Evolutionary conservation across 1,140 invertebrate species (phyloP), one percentile per base, ranked within the genome.

Genomic region (Vanessa tameamea): DNA sequence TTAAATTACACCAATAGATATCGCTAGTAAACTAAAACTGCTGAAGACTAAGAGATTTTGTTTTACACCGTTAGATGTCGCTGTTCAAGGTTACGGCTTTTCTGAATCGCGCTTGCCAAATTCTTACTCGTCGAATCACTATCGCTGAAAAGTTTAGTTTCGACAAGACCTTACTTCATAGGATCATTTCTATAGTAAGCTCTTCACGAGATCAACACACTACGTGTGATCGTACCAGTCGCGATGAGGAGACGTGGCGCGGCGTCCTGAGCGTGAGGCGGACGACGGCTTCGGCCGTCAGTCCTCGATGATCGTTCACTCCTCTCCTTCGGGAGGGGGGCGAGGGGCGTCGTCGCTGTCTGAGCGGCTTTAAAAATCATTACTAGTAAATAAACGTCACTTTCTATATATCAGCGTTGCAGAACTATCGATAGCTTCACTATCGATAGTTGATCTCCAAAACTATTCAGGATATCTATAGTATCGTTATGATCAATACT

Each of bases 231-330:
- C 37, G 37, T 51, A 51, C 53, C 53, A 55, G 53, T 55, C 53
- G 16, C 53, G 53, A 55, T 66, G 64, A 66, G 37, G 47, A 48
- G 64, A 48, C 64, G 64, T 65, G 64, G 64, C 64, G 64, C 64
- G 47, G 64, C 20, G 64, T 11, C 64, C 64, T 66, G 64, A 51
- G 64, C 64, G 64, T 66, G 64, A 66, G 64, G 47, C 47, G 48
- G 64, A 75, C 79, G 67, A 23, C 47, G 78, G 72, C 70, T 37
- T 14, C 2, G 64, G 69, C 68, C 76, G 31, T 31, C 72, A 82
- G 80, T 76, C 80, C 64, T 82, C 82, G 78, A 82, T 84, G 80
- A 82, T 82, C 80, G 82, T 82, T 84, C 82, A 78, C 80, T 70
- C 64, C 53, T 31, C 50, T 73, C 43, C 65, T 16, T 67, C 26